A percentile compares a stretch with the other conserved stretches of the same genome.
phyloP scores from a whole-genome alignment of 2,888 invertebrate species.

The Agriopis aurantiaria region DNA sequence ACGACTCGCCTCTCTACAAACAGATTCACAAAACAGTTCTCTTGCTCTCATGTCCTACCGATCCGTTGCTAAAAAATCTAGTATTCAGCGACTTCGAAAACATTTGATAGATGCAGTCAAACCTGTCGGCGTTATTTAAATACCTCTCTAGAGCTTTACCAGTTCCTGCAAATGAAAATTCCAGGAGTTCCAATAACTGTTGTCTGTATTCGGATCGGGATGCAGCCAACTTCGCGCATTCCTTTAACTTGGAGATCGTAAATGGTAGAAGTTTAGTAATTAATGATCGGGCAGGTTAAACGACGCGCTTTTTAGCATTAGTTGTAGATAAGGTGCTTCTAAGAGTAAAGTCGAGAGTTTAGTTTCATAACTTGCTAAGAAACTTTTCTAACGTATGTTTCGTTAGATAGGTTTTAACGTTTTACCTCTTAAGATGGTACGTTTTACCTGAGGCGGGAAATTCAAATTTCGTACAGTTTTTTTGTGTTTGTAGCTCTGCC shows the following conservation, averaged over 20 bases:
- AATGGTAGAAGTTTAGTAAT: slow-evolving; percentile 64
- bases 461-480: too few species aligned
- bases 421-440: too few species aligned
- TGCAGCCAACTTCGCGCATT: slow-evolving; percentile 54
- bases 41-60: not conserved
- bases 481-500: too few species aligned
- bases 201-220: slow-evolving; percentile 45
- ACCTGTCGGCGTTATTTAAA: slow-evolving; percentile 31
- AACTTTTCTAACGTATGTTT: too few species aligned
- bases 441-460: too few species aligned
- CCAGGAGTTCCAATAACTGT: slow-evolving; percentile 47
- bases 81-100: slow-evolving; percentile 11
- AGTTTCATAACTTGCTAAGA: not conserved
- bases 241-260: slow-evolving; percentile 54
- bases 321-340: slow-evolving; percentile 41
- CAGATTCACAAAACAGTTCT: slow-evolving; percentile 14
- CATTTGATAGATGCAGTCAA: slow-evolving; percentile 14
- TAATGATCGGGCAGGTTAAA: slow-evolving; percentile 58
- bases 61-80: not conserved
- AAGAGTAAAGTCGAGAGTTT: not conserved
- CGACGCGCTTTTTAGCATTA: slow-evolving; percentile 49
- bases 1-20: not conserved
- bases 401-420: too few species aligned
- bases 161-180: slow-evolving; percentile 48
- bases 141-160: slow-evolving; percentile 23